Evolutionary conservation across 2,888 invertebrate species (phyloP), one percentile per base, ranked within the genome.

Genomic region (Strigamia maritima): DNA sequence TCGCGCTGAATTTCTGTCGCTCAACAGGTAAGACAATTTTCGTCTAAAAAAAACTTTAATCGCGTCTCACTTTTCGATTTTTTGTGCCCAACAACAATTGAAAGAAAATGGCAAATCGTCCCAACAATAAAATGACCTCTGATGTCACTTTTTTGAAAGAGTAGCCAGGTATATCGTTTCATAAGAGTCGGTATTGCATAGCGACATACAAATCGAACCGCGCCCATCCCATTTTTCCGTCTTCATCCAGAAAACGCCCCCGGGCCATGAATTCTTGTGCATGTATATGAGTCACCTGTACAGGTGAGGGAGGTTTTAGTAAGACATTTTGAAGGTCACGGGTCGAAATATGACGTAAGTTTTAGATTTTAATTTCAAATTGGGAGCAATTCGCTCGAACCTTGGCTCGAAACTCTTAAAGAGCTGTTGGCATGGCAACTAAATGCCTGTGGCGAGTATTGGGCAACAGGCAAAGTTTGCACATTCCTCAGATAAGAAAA

Each of bases 381-480:
- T 54, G n/a, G 70, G 28, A 70, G 70, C 70, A 70, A 28, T 70
- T 70, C 7, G 70, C 28, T 14, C 2, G 70, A 28, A 70, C 70
- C 16, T 54, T 54, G 54, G 54, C 54, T 54, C 54, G 19, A n/a
- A 44, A 44, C 44, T 44, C 44, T 44, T 16, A 14, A 44, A 44
- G 19, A 10, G 49, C 65, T 6, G 26, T 28, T 26, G 65, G 49
- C n/a, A 49, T 65, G 24, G 65, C 28, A 65, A 65, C 65, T 2
- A 26, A 65, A 65, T 26, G 65, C 65, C 65, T 65, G 24, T 24
- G 65, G 70, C 24, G 70, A 70, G 0, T 24, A 26, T 70, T 70
- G 70, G n/a, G 70, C 70, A 70, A 70, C 26, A 70, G 70, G 70
- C 70, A n/a, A 28, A 28, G 70, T 70, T 70, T 70, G 70, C 14